Evolutionary conservation across 2,113 vertebrate genomes (phyloP).

Genomic region (Myotis davidii): DNA sequence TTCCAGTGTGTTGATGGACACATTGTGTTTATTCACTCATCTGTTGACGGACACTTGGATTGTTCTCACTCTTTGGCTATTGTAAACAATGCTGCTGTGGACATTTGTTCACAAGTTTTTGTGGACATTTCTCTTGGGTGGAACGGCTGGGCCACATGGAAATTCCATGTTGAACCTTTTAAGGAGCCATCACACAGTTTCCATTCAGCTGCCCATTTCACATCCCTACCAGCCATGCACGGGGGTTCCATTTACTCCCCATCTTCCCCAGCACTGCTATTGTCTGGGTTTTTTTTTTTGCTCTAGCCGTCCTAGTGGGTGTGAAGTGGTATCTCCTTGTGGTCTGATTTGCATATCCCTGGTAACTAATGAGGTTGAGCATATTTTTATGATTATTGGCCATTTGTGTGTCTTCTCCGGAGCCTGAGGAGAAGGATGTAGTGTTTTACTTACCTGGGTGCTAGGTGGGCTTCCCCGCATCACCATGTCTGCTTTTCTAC

Average conservation of each 20-base stretch:
- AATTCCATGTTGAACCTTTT: background rate
- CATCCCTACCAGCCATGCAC: background rate
- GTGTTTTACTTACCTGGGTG: accelerated
- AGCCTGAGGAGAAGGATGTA: background rate
- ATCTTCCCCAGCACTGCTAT: background rate
- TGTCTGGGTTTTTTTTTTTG: background rate
- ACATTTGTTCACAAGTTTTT: background rate
- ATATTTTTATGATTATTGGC: too few species aligned
- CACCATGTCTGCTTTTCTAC: accelerated
- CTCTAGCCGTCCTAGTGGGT: background rate
- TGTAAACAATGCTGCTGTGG: background rate
- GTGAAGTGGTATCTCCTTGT: background rate
- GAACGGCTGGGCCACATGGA: background rate
- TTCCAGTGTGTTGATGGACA: background rate
- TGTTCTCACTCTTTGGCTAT: background rate
- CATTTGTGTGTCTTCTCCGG: background rate
- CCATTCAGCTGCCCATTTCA: background rate
- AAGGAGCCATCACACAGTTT: background rate
- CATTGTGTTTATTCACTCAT: too few species aligned
- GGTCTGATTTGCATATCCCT: background rate
- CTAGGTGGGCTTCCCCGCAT: background rate
- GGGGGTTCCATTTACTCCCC: background rate
- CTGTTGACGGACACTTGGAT: background rate
- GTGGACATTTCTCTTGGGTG: background rate
- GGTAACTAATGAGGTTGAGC: background rate